Evolutionary conservation across 2,113 vertebrate species (phyloP).

Genomic region (Crotalus helleri): DNA sequence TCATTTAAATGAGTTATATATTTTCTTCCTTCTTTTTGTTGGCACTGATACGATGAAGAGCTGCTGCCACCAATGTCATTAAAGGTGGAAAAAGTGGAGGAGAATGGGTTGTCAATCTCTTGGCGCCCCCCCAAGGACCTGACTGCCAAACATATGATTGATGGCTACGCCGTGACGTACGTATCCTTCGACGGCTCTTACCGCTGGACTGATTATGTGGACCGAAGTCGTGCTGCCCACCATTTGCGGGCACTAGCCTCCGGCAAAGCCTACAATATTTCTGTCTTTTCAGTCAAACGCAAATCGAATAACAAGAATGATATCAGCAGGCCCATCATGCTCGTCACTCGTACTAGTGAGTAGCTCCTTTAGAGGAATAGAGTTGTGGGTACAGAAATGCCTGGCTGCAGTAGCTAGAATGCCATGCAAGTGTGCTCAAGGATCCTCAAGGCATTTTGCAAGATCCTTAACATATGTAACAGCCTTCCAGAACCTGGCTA

Average conservation of each 20-base stretch:
- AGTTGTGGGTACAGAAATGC: not conserved
- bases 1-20: conserved; percentile 57
- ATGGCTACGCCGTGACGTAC: conserved; percentile 90
- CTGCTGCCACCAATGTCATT: conserved; percentile 91
- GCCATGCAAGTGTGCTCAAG: not conserved
- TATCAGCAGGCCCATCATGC: conserved; percentile 85
- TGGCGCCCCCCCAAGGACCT: conserved; percentile 83
- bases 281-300: conserved; percentile 90
- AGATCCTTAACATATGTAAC: not conserved
- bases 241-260: conserved; percentile 84
- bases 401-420: not conserved
- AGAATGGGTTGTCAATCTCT: conserved; percentile 88
- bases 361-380: conserved; percentile 45
- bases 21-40: conserved; percentile 59
- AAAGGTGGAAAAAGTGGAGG: conserved; percentile 88
- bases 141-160: conserved; percentile 75
- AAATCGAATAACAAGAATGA: conserved; percentile 88
- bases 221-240: conserved; percentile 81
- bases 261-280: conserved; percentile 93
- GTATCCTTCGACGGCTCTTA: conserved; percentile 78
- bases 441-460: not conserved
- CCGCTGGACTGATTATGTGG: conserved; percentile 88
- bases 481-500: not conserved
- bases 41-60: conserved; percentile 74
- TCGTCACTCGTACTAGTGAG: conserved; percentile 91